Base-by-base conservation (phyloP, 2,888 invertebrate genomes). In the Chaitophorus viminalis region DNA sequence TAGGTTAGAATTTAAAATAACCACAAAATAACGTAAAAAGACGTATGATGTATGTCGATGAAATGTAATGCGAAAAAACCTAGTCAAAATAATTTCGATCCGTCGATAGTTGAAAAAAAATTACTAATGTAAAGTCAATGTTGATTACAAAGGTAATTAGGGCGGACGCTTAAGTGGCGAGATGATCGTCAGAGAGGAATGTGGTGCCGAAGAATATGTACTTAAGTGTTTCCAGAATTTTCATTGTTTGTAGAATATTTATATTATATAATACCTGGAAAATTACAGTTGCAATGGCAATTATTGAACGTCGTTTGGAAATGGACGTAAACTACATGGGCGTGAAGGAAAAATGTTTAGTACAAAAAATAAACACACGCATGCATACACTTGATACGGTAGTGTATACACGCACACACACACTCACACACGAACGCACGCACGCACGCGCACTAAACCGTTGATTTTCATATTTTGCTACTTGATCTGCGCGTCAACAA, bases 61-160 rank as follows among this genome's bases (percentile, higher is more conserved):
- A 79, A 65, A 65, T 36, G 29, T 9, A n/a, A 65, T 29, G 18
- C 1, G 2, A 2, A 68, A 39, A 79, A 65, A 65, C 60, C 79
- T 21, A 18, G 65, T 79, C 39, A 29, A 65, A 65, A 65, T 39
- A 9, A 68, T 79, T 68, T 68, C 18, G 39, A 65, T 65, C 29
- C 18, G 21, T 9, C 17, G 39, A 36, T 39, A 65, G 31, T 14
- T 11, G 25, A 74, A 74, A 54, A 52, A 77, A 54, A 82, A 25
- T 33, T 31, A 72, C n/a, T 9, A 72, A 29, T 17, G 60, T 65
- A 82, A 14, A 46, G n/a, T 60, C 74, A 21, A 36, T 82, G 74
- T 74, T 74, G 82, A 82, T 82, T 82, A 54, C 54, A 74, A 54
- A 74, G 33, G 36, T 74, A 54, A 82, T 74, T 82, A 72, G 72